Conservation (phyloP, 37 sponge, comb jelly and placozoan genomes). For the Chondrosia reniformis region DNA sequence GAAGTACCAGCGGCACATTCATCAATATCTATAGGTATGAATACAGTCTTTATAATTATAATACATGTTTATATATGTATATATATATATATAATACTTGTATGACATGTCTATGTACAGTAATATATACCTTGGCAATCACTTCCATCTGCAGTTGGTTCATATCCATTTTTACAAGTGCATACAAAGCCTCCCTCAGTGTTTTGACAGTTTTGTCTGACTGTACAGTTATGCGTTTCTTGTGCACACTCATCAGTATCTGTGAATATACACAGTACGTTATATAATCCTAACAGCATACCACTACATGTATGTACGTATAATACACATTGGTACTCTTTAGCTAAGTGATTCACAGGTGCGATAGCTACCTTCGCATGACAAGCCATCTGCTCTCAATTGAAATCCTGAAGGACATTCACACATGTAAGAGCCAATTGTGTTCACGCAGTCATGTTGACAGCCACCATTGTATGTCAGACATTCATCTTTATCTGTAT, state of each 20-base stretch:
- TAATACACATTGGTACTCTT: no score
- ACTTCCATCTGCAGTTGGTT: not conserved
- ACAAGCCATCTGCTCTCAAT: not conserved
- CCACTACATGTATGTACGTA: no score
- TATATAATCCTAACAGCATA: no score
- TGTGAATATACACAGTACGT: no score
- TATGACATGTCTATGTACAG: not conserved
- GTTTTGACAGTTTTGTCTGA: conserved; percentile 21
- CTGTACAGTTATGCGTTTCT: conserved; percentile 17
- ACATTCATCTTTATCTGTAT: conserved; percentile 4
- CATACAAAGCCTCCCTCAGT: conserved; percentile 39
- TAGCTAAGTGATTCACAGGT: not conserved
- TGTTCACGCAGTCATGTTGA: not conserved
- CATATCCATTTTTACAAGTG: conserved; percentile 30
- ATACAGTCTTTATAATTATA: no score
- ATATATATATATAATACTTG: not conserved
- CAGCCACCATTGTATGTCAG: not conserved
- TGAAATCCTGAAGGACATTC: not conserved
- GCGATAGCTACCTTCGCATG: not conserved
- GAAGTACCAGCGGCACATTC: no score
- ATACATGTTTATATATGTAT: not conserved
- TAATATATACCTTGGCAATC: not conserved
- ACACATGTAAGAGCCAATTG: conserved; percentile 15
- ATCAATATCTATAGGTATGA: no score
- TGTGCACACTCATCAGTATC: conserved; percentile 47